Base-by-base conservation (phyloP, 2,113 vertebrate species). In the Carassius auratus region DNA sequence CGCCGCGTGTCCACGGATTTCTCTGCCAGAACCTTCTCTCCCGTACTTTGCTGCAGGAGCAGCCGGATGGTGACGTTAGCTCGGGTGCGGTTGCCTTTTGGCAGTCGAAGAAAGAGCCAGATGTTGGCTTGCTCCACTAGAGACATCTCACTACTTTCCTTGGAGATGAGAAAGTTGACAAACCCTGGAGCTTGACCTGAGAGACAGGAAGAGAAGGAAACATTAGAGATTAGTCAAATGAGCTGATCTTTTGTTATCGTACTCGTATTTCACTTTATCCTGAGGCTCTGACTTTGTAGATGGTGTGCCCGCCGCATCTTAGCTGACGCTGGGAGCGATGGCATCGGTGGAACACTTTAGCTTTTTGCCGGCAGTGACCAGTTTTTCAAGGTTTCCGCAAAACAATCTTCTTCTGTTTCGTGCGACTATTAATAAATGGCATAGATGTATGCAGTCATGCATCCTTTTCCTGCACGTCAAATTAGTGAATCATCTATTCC, bases 91-190 rank as follows among this genome's bases (percentile, higher is more conserved):
- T 98, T 98, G 87, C 95, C 94, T 92, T 98, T 99, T 13, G 97
- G 95, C 88, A 99, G 91, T 87, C 97, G 97, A 4, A 99, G 93
- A 88, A 99, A 99, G 83, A 99, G 95, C 98, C 98, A 99, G 75
- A 99, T 93, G 87, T 99, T 97, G 15, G 98, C 97, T 57, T 97
- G 96, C 73, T 97, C 96, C 92, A 99, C 97, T 89, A 98, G 92
- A 0, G 97, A 96, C 26, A 97, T 92, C 45, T 97, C 96, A 2
- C 95, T 95, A 10, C 97, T 96, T 89, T 99, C 97, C 92, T 95
- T 97, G 76, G 98, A 98, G 87, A 99, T 96, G 87, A 97, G 95
- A 88, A 99, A 99, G 92, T 96, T 96, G 88, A 99, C 94, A 14
- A 90, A 90, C 2, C 93, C 94, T 9, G 36, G 90, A 79, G 95